Percentiles rank a stretch among this genome's conserved stretches.
These are phyloP conservation scores for Pantelozetes paolii DNA, from an alignment of 2,888 invertebrate species.

Conservation along the genomic window DNA sequence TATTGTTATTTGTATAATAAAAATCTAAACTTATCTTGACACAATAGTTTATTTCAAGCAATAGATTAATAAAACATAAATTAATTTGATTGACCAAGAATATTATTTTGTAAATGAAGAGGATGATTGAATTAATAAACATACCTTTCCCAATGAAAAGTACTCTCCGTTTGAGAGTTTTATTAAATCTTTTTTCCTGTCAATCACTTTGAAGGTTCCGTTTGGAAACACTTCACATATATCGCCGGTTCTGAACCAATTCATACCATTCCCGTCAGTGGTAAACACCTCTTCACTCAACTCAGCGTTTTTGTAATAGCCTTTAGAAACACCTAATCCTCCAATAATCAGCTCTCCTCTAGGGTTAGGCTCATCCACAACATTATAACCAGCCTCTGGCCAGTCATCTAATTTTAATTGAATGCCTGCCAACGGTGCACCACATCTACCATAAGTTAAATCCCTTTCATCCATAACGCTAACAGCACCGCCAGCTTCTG, in stretches of 20 bases:
- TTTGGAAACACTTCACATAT: constrained; percentile 89
- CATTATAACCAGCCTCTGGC: constrained; percentile 87
- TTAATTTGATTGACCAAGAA: no score
- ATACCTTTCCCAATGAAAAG: constrained; percentile 79
- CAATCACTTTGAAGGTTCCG: constrained; percentile 88
- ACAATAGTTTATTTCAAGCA: no score
- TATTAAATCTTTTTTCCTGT: constrained; percentile 72
- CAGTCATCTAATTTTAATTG: constrained; percentile 83
- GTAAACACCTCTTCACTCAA: constrained; percentile 65
- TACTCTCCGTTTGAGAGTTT: constrained; percentile 98
- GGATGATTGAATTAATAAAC: no score
- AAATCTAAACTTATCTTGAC: no score
- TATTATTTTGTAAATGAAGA: neutral
- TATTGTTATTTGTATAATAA: no score
- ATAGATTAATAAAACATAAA: no score
- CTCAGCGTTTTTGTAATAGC: constrained; percentile 74
- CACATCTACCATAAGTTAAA: constrained; percentile 76
- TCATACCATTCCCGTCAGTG: constrained; percentile 65
- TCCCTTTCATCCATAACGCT: constrained; percentile 56
- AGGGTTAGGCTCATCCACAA: constrained; percentile 77
- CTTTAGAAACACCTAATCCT: constrained; percentile 86
- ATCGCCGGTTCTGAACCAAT: constrained; percentile 97
- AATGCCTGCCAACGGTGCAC: constrained; percentile 76
- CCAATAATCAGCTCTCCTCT: constrained; percentile 79
- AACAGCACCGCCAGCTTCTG: constrained; percentile 85